Evolutionary conservation across 2,797 vertebrate species (phyloP), one percentile per base, ranked within the genome.

Genomic region (Lophius americanus): DNA sequence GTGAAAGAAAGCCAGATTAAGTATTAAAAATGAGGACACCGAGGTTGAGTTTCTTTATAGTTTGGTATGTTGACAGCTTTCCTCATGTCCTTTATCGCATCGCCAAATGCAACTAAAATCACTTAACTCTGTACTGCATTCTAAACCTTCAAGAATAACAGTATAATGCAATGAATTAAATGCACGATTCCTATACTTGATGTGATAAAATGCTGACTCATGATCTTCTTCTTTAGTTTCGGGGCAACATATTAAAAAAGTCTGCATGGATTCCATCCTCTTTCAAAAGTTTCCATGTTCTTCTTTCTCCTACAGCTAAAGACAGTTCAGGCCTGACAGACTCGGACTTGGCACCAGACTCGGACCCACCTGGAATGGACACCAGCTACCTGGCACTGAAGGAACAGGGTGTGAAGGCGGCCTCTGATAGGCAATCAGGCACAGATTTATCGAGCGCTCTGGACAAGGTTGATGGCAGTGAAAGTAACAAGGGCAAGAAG

Each of bases 401-500:
- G 91, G 97, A 98, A 75, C 85, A 94, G 0, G 93, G 92, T 9
- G 92, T 92, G 48, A 99, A 99, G 86, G 93, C 79, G 5, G 79
- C 95, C 79, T 95, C 96, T 53, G 96, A 98, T 32, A 77, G 91
- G 73, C 91, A 94, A 57, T 90, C 92, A 0, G 95, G 94, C 73
- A 87, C 93, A 0, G 97, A 98, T 38, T 87, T 98, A 39, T 86
- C 94, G 12, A 95, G 93, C 75, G 92, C 95, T 0, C 88, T 97
- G 92, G 98, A 98, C 82, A 99, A 98, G 88, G 82, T 91, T 0
- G 98, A 98, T 36, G 94, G 94, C 0, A 92, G 94, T 0, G 97
- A 99, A 83, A 98, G 95, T 92, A 99, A 97, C 94, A 99, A 99
- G 82, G 98, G 98, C 86, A 99, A 99, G 78, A 99, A 99, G 87